Conservation (phyloP, 2,113 vertebrate genomes). For the Elanoides forficatus region DNA sequence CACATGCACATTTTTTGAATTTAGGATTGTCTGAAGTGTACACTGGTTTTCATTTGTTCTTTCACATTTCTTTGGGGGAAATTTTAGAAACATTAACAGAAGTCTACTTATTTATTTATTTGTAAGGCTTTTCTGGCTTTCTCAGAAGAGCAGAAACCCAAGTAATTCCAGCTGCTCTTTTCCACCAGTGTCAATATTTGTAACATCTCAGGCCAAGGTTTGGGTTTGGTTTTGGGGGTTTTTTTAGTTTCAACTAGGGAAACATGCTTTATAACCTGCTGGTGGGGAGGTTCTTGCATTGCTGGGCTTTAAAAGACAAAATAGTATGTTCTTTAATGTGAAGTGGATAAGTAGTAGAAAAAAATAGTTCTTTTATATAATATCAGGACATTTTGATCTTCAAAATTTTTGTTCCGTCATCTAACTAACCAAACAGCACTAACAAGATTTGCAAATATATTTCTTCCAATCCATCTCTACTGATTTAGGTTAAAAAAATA, state of each 20-base stretch:
- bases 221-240: background rate
- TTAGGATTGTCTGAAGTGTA: conserved; percentile 26
- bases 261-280: background rate
- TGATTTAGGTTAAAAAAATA: background rate
- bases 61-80: conserved; percentile 13
- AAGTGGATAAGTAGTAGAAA: background rate
- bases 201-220: conserved; percentile 32
- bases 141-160: conserved; percentile 8
- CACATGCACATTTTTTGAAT: background rate
- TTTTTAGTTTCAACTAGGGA: background rate
- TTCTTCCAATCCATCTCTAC: background rate
- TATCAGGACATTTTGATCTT: background rate
- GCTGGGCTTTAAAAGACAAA: background rate
- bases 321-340: background rate
- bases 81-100: conserved; percentile 21
- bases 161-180: conserved; percentile 59
- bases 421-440: background rate
- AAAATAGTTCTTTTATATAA: background rate
- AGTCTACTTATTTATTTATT: conserved; percentile 47
- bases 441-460: background rate
- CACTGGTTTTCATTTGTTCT: conserved; percentile 49
- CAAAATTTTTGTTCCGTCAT: background rate
- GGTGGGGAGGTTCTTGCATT: background rate
- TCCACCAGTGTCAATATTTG: conserved; percentile 27
- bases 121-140: conserved; percentile 16